Evolutionary conservation across 2,888 invertebrate genomes (phyloP).

Genomic region (Synanthedon formicaeformis): DNA sequence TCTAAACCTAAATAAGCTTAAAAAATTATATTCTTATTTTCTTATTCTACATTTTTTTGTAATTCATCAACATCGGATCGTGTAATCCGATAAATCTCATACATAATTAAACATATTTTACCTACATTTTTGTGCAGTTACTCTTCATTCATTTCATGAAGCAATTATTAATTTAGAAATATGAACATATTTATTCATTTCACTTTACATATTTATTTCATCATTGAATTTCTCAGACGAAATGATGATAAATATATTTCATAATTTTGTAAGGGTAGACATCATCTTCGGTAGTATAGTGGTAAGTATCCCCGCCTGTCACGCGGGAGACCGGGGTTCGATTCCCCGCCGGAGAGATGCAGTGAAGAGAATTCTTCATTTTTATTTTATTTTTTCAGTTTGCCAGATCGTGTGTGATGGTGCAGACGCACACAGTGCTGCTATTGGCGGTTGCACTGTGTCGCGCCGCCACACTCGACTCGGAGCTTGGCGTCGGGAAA

Average conservation of each 20-base stretch:
- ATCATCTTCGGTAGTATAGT: conserved; percentile 66
- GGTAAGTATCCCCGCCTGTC: conserved; percentile 72
- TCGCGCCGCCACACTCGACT: conserved; percentile 72
- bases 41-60: not conserved
- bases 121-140: conserved; percentile 1
- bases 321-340: conserved; percentile 73
- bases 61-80: no score
- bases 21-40: not conserved
- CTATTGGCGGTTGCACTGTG: conserved; percentile 73
- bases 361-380: not conserved
- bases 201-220: no score
- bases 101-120: not conserved
- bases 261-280: not conserved
- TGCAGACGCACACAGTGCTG: conserved; percentile 52
- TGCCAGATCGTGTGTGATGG: conserved; percentile 51
- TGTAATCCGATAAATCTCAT: no score
- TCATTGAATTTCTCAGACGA: no score
- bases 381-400: conserved; percentile 19
- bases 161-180: not conserved
- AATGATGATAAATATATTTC: not conserved
- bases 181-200: not conserved
- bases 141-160: not conserved
- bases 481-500: conserved; percentile 80
- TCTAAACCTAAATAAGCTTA: no score
- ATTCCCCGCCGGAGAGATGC: conserved; percentile 64